Base-by-base conservation (phyloP, 1,140 invertebrate species). In the Hypsibius dujardini region DNA sequence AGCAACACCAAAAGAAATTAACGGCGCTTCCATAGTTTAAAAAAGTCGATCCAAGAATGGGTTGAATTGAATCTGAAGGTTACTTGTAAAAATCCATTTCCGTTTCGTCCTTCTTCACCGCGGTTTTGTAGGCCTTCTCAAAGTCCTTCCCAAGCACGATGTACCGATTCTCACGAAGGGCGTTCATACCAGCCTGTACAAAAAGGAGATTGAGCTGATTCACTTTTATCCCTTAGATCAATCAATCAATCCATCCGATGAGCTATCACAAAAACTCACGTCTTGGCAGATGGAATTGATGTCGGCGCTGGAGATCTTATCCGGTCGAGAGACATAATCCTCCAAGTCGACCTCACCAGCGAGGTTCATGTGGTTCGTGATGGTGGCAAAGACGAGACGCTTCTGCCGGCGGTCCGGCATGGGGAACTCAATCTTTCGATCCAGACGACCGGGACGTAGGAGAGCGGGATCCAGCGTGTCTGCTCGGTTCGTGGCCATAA, bases 11-110 rank as follows among this genome's bases (percentile, higher is more conserved):
- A n/a, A n/a, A n/a, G n/a, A n/a, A n/a, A n/a, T n/a, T n/a, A n/a
- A n/a, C n/a, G n/a, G n/a, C n/a, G n/a, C n/a, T n/a, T n/a, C n/a
- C n/a, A n/a, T n/a, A n/a, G n/a, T n/a, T n/a, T n/a, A n/a, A n/a
- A n/a, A n/a, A n/a, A n/a, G n/a, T n/a, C n/a, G n/a, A n/a, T n/a
- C n/a, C n/a, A n/a, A n/a, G n/a, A n/a, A n/a, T n/a, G n/a, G n/a
- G n/a, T n/a, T n/a, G n/a, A n/a, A n/a, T n/a, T n/a, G n/a, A n/a
- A n/a, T n/a, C n/a, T n/a, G n/a, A 56, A 74, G 28, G 2, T 87
- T 95, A 99, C 85, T 97, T 98, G 79, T 98, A 99, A 81, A 99
- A 99, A 80, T 98, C 95, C 77, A 98, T 95, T 83, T 98, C 95
- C 75, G 92, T 91, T 82, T 97, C 94, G 81, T 98, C 94, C 78